phyloP scores from a whole-genome alignment of 2,888 invertebrate species.

The Nomada lathburiana region DNA sequence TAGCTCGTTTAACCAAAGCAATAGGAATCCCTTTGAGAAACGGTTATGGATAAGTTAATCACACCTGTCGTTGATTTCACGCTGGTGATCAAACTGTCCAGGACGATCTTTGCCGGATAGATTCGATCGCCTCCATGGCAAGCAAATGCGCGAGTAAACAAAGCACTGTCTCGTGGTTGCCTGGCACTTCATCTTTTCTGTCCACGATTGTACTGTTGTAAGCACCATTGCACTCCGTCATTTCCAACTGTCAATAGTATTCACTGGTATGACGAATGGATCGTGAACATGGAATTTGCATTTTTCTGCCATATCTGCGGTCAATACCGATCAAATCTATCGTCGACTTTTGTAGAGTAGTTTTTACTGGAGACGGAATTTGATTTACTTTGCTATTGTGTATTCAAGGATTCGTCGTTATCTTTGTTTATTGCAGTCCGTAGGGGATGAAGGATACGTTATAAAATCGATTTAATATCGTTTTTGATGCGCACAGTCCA shows the following conservation, averaged over 20 bases:
- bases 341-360: not conserved
- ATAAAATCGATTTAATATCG: too few relatives aligned
- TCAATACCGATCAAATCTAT: not conserved
- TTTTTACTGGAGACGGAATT: not conserved
- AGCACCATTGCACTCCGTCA: conserved; percentile 16
- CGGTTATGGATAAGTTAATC: conserved; percentile 3
- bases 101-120: conserved; percentile 3
- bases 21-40: conserved; percentile 5
- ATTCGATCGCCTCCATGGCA: not conserved
- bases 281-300: conserved; percentile 3
- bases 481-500: too few relatives aligned
- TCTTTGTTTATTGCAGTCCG: too few relatives aligned
- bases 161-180: conserved; percentile 31
- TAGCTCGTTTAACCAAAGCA: conserved; percentile 9
- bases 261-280: not conserved
- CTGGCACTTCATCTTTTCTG: conserved; percentile 27
- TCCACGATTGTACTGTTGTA: conserved; percentile 10
- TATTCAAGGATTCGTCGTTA: not conserved
- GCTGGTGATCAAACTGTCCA: conserved; percentile 38
- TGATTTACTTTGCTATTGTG: not conserved
- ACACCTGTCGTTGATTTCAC: not conserved
- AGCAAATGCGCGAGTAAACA: conserved; percentile 20
- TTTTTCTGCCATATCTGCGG: conserved; percentile 9
- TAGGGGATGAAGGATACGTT: too few relatives aligned
- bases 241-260: conserved; percentile 14